phyloP scores from a whole-genome alignment of 2,113 vertebrate species.

The Ascaphus truei region DNA sequence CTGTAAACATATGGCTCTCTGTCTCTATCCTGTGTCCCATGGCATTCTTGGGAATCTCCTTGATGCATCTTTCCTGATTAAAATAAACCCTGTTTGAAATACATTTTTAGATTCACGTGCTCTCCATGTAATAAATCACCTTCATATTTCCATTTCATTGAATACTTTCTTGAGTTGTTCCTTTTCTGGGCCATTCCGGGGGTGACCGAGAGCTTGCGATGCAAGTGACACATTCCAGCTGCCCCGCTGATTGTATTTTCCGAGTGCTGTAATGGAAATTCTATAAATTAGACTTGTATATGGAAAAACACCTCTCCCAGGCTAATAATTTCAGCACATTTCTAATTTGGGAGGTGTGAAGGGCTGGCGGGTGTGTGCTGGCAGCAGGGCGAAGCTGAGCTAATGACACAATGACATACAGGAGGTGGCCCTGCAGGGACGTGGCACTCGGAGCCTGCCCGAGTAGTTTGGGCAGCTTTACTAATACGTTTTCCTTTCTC shows the following conservation, averaged over 20 bases:
- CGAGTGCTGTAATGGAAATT: neutral
- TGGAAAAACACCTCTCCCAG: constrained; percentile 3
- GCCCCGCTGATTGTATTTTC: constrained; percentile 16
- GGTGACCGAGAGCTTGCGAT: neutral
- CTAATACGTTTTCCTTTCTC: neutral
- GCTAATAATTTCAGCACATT: constrained; percentile 6
- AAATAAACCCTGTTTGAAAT: no score
- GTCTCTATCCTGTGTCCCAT: no score
- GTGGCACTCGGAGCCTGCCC: neutral
- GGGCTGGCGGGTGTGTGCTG: constrained; percentile 3
- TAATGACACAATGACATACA: constrained; percentile 9
- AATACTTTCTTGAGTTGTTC: neutral
- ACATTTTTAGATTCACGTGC: neutral
- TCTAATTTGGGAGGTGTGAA: constrained; percentile 32
- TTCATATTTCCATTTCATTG: neutral
- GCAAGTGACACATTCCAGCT: constrained; percentile 16
- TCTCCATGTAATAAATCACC: neutral
- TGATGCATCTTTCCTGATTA: no score
- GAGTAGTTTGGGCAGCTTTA: neutral
- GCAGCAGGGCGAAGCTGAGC: neutral
- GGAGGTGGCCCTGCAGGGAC: neutral
- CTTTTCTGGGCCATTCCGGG: constrained; percentile 11
- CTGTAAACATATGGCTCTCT: no score
- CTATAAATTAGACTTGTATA: constrained; percentile 19
- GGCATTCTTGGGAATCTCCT: no score